Evolutionary conservation across 1,140 invertebrate genomes (phyloP).

Genomic region (Procambarus virginalis): DNA sequence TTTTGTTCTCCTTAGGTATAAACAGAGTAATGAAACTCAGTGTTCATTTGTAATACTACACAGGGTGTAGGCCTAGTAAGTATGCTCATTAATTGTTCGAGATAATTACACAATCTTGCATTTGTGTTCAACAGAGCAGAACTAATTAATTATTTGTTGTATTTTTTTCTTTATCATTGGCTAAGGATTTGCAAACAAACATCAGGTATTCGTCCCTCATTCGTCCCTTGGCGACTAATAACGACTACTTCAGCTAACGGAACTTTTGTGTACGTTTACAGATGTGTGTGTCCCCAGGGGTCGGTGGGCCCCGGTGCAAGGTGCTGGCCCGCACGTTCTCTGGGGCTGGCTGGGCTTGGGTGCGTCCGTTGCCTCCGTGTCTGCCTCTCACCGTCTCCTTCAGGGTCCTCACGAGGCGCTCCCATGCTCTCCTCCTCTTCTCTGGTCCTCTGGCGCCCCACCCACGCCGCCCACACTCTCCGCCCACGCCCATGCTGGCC

Average conservation of each 20-base stretch:
- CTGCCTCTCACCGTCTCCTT: constrained; percentile 32
- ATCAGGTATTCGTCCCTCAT: too few relatives aligned
- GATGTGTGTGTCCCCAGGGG: constrained; percentile 45
- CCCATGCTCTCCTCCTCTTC: constrained; percentile 37
- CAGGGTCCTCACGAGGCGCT: constrained; percentile 29
- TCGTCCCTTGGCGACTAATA: too few relatives aligned
- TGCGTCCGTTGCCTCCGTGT: constrained; percentile 26
- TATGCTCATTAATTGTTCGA: too few relatives aligned
- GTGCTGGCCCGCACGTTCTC: constrained; percentile 34
- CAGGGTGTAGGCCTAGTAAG: too few relatives aligned
- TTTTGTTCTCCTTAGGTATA: too few relatives aligned
- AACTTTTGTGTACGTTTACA: neutral
- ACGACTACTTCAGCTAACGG: neutral
- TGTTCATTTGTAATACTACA: too few relatives aligned
- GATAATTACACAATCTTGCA: too few relatives aligned
- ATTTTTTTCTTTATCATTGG: too few relatives aligned
- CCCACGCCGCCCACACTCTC: constrained; percentile 92
- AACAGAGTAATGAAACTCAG: too few relatives aligned
- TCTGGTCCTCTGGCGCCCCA: constrained; percentile 78
- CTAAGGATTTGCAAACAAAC: too few relatives aligned
- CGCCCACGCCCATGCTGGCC: constrained; percentile 87
- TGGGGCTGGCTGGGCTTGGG: constrained; percentile 40
- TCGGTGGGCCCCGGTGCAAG: constrained; percentile 37
- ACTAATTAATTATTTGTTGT: too few relatives aligned
- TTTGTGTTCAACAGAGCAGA: too few relatives aligned